Conservation (phyloP, 2,797 vertebrate genomes). For the Chloroceryle amazona region DNA sequence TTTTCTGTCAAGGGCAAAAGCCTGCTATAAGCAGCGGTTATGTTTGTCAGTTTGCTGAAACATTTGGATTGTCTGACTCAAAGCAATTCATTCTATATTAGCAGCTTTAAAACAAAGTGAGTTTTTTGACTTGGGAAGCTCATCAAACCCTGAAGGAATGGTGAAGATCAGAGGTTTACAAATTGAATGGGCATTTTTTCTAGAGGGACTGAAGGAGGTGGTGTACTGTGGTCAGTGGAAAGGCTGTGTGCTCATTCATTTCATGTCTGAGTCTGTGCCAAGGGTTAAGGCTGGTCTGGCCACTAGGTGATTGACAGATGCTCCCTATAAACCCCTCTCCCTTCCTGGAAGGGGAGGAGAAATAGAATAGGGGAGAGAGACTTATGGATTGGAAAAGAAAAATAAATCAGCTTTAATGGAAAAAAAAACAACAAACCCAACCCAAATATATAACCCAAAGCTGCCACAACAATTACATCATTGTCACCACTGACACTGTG, state of each 20-base stretch:
- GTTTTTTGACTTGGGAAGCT: neutral
- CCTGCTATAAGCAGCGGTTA: neutral
- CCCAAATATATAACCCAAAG: neutral
- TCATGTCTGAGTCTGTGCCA: neutral
- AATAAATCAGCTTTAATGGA: neutral
- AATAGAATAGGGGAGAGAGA: neutral
- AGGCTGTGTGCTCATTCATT: neutral
- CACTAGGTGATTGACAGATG: neutral
- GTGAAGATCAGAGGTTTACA: neutral
- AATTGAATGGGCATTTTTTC: neutral
- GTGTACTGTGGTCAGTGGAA: neutral
- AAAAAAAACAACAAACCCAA: neutral
- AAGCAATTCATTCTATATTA: neutral
- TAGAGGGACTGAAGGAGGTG: neutral
- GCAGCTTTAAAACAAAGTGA: neutral
- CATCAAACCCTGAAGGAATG: neutral
- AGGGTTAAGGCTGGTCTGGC: neutral
- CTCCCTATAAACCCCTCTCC: neutral
- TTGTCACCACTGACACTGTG: neutral
- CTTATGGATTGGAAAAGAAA: neutral
- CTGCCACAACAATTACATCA: neutral
- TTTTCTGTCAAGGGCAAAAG: neutral
- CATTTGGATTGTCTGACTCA: neutral
- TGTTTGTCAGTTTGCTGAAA: neutral
- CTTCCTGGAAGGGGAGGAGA: neutral